Conservation (phyloP, 2,797 vertebrate species). For the Diplodus sargus region DNA sequence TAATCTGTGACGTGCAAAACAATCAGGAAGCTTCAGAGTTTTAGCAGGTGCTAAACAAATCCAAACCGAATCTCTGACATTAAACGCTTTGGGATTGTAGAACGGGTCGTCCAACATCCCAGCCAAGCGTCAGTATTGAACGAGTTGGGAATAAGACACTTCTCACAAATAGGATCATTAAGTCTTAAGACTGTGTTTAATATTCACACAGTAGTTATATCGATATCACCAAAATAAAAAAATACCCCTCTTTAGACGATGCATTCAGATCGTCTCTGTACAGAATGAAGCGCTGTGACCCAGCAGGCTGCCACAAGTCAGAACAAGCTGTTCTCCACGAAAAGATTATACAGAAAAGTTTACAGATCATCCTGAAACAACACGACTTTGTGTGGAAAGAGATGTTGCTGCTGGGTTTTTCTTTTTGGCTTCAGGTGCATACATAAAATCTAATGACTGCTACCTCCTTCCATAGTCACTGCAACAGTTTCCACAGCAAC, state of each 20-base stretch:
- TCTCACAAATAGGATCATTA: too few relatives aligned
- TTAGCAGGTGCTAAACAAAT: too few relatives aligned
- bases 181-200: not conserved
- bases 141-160: too few relatives aligned
- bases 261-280: constrained; percentile 7
- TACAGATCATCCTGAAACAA: not conserved
- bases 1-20: not conserved
- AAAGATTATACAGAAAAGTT: not conserved
- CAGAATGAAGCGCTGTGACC: constrained; percentile 17
- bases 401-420: not conserved
- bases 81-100: too few relatives aligned
- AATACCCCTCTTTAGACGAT: constrained; percentile 8
- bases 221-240: not conserved
- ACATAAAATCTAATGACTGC: not conserved
- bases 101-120: too few relatives aligned
- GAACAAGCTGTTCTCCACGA: constrained; percentile 1
- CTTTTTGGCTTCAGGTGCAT: not conserved
- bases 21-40: not conserved
- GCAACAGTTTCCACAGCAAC: not conserved
- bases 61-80: too few relatives aligned
- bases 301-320: not conserved
- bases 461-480: not conserved
- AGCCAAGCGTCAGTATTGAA: too few relatives aligned
- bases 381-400: not conserved
- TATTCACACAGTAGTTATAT: not conserved